A percentile compares a stretch with the other conserved stretches of the same genome.
phyloP scores from a whole-genome alignment of 2,797 vertebrate genomes.

The Avahi laniger region DNA sequence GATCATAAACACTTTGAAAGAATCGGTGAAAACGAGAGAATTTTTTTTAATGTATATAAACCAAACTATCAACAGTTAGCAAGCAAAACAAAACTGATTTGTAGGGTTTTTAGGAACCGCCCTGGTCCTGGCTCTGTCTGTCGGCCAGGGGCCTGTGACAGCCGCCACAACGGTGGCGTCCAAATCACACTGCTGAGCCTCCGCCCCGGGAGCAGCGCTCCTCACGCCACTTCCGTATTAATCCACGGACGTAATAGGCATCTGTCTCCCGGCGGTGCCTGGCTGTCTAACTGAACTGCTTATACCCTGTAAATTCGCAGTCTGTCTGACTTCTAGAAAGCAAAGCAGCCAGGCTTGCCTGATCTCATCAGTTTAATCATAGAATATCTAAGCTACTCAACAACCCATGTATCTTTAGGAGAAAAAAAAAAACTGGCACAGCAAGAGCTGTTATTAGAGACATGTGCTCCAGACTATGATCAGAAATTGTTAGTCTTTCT shows the following conservation, averaged over 20 bases:
- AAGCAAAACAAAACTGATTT: background rate
- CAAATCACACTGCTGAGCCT: background rate
- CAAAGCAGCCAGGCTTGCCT: slow-evolving; percentile 73
- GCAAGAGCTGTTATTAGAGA: slow-evolving; percentile 70
- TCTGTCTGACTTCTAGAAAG: slow-evolving; percentile 74
- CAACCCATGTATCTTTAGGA: slow-evolving; percentile 74
- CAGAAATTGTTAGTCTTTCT: slow-evolving; percentile 70
- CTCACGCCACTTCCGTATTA: slow-evolving; percentile 68
- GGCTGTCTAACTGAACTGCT: slow-evolving; percentile 80
- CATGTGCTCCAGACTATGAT: slow-evolving; percentile 72
- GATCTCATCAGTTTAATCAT: slow-evolving; percentile 75
- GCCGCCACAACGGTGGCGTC: background rate
- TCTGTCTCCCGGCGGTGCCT: slow-evolving; percentile 81
- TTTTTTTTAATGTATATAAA: background rate
- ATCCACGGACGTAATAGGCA: slow-evolving; percentile 77
- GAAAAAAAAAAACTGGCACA: slow-evolving; percentile 55
- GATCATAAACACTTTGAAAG: background rate
- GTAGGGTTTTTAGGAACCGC: background rate
- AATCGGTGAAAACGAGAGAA: background rate
- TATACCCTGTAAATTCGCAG: slow-evolving; percentile 76
- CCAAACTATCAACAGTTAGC: background rate
- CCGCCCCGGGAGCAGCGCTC: slow-evolving; percentile 63
- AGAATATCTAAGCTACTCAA: slow-evolving; percentile 69
- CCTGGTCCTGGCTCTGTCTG: background rate
- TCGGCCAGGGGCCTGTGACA: slow-evolving; percentile 3